phyloP scores from a whole-genome alignment of 2,113 vertebrate species.

The Carassius carassius region DNA sequence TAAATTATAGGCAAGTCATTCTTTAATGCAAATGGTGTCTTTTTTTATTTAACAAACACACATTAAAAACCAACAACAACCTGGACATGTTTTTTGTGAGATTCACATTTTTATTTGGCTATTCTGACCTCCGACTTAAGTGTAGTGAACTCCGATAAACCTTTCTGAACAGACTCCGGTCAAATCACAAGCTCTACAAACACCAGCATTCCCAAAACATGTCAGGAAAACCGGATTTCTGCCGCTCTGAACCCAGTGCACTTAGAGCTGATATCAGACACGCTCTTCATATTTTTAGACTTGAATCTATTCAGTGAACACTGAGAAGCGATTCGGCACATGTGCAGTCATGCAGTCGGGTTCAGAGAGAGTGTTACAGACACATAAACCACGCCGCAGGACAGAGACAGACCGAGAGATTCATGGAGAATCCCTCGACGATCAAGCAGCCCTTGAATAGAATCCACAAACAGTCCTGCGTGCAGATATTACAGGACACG shows the following conservation, averaged over 20 bases:
- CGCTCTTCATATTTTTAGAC: neutral
- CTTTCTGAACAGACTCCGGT: neutral
- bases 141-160: neutral
- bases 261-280: neutral
- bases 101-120: neutral
- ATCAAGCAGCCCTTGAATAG: neutral
- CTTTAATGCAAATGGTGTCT: too few relatives aligned
- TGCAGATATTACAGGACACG: neutral
- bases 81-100: neutral
- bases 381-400: neutral
- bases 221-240: neutral
- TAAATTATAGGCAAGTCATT: too few relatives aligned
- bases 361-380: conserved; percentile 61
- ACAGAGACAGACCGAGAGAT: too few relatives aligned
- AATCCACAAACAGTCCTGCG: neutral
- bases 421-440: too few relatives aligned
- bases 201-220: neutral
- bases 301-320: neutral
- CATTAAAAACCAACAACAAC: neutral
- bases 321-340: neutral
- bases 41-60: too few relatives aligned
- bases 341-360: neutral
- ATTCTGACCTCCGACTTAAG: neutral
- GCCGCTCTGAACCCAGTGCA: neutral
- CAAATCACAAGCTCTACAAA: neutral